Evolutionary conservation across 2,797 vertebrate species (phyloP).

Genomic region (Falco naumanni): DNA sequence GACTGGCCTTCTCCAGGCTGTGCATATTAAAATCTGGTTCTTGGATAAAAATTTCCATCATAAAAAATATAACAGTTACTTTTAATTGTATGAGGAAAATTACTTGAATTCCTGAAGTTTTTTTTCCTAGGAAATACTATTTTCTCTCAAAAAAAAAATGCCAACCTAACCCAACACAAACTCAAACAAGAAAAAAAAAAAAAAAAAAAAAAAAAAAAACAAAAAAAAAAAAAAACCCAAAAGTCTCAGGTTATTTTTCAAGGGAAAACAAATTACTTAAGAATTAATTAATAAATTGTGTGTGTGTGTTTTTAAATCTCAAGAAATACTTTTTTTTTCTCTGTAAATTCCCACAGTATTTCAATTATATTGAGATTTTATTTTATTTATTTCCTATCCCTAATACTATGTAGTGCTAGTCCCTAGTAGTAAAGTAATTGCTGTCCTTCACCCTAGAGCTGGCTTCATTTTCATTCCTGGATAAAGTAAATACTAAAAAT

Average conservation of each 20-base stretch:
- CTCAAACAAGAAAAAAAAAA: background rate
- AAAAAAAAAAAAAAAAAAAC: background rate
- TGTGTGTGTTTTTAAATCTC: background rate
- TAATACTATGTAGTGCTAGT: background rate
- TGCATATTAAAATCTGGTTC: background rate
- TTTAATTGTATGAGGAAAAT: background rate
- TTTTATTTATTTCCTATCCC: background rate
- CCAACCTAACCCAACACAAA: background rate
- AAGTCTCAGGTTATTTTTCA: background rate
- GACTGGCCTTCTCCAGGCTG: background rate
- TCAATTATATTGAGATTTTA: background rate
- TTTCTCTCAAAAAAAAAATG: background rate
- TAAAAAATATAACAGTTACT: background rate
- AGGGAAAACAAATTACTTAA: background rate
- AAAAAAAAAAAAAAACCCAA: fast-evolving
- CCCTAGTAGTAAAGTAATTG: background rate
- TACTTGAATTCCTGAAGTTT: background rate
- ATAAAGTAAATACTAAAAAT: background rate
- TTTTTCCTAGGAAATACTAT: background rate
- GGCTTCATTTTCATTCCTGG: background rate
- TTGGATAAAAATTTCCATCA: background rate
- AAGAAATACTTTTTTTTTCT: background rate
- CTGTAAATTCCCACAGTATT: background rate
- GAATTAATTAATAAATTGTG: background rate
- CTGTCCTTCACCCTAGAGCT: background rate